These are phyloP conservation scores for Scaptomyza hsui DNA, from an alignment of 1,140 invertebrate genomes.

Conservation along the genomic window DNA sequence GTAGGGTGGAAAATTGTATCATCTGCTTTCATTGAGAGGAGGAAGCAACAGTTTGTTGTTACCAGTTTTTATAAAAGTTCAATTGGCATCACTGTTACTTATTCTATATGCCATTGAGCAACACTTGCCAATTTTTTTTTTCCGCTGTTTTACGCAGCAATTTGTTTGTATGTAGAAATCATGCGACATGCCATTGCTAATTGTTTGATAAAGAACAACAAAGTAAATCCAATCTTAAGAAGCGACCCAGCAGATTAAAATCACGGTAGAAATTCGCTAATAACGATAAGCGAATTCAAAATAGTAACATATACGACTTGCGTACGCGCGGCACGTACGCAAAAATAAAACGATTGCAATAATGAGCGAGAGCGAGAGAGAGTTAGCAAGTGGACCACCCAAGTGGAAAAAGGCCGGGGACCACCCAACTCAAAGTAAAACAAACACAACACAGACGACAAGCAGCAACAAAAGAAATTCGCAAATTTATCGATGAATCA, in stretches of 20 bases:
- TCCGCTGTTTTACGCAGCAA: slow-evolving; percentile 37
- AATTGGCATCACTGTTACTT: background rate
- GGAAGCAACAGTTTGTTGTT: slow-evolving; percentile 27
- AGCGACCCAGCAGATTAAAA: slow-evolving; percentile 40
- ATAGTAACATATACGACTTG: slow-evolving; percentile 26
- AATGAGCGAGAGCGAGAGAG: slow-evolving; percentile 1
- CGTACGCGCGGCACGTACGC: slow-evolving; percentile 65
- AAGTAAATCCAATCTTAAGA: slow-evolving; percentile 26
- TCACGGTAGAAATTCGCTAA: slow-evolving; percentile 38
- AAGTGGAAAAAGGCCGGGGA: slow-evolving; percentile 9
- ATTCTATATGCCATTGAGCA: slow-evolving; percentile 5
- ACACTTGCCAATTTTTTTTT: slow-evolving; percentile 13
- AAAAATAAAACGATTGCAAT: slow-evolving; percentile 42
- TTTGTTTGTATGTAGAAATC: slow-evolving; percentile 45
- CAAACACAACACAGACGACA: slow-evolving; percentile 19
- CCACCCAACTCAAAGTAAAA: slow-evolving; percentile 44
- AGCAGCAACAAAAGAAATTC: slow-evolving; percentile 45
- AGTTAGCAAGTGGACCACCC: slow-evolving; percentile 21
- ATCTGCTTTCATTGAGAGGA: slow-evolving; percentile 3
- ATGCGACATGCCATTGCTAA: slow-evolving; percentile 51
- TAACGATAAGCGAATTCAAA: slow-evolving; percentile 38
- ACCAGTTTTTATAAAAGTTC: background rate
- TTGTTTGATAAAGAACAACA: slow-evolving; percentile 71
- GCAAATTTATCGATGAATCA: slow-evolving; percentile 53
- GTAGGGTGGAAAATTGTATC: slow-evolving; percentile 19